Percentiles rank a stretch among this genome's conserved stretches.
Evolutionary conservation across 2,888 invertebrate genomes (phyloP).

Genomic region (Trileptium ribeirensis): DNA sequence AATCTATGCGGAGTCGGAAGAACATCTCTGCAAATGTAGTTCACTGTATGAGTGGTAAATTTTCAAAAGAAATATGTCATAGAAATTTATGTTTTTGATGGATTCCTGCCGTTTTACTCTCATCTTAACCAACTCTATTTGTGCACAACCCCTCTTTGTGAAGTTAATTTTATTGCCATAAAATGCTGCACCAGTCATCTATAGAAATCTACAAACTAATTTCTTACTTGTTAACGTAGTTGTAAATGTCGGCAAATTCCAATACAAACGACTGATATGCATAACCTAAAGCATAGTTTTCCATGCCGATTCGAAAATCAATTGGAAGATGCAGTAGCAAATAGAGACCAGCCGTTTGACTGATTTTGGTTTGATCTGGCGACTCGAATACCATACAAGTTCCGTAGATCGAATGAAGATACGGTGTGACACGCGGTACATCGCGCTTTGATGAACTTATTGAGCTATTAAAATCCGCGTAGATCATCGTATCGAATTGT

Average conservation of each 20-base stretch:
- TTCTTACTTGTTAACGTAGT: background rate
- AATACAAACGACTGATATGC: background rate
- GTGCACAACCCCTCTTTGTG: too few species aligned
- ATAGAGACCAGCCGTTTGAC: background rate
- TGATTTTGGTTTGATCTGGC: background rate
- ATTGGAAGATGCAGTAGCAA: background rate
- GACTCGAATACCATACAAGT: background rate
- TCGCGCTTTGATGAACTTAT: background rate
- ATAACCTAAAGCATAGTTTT: background rate
- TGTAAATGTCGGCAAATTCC: background rate
- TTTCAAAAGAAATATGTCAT: too few species aligned
- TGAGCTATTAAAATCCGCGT: background rate
- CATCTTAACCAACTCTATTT: too few species aligned
- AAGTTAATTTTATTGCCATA: too few species aligned
- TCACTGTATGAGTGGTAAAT: too few species aligned
- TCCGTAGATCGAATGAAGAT: background rate
- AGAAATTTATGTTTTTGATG: too few species aligned
- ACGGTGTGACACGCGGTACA: background rate
- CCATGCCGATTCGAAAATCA: background rate
- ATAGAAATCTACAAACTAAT: too few species aligned
- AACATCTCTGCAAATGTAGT: too few species aligned
- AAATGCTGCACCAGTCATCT: too few species aligned
- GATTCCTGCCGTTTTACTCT: too few species aligned
- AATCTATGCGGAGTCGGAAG: too few species aligned
- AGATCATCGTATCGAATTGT: too few species aligned